A percentile compares a stretch with the other conserved stretches of the same genome.
These are phyloP conservation scores for Sanderia malayensis DNA, from an alignment of 30 jellyfish, hydroid and myxozoan genomes.

Conservation along the genomic window DNA sequence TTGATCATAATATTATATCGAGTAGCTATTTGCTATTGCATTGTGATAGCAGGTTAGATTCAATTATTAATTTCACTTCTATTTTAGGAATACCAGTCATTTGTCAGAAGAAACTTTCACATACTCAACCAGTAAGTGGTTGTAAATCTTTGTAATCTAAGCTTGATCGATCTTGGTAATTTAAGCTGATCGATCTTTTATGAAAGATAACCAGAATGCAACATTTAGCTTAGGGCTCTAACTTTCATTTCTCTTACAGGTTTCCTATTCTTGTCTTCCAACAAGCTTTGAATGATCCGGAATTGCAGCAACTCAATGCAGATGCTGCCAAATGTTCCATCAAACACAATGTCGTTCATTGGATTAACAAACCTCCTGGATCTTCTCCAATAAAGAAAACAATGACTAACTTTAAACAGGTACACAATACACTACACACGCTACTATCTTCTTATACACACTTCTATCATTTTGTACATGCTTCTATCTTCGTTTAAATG, in stretches of 20 bases:
- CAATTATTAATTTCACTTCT: background rate
- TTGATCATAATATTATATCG: no score
- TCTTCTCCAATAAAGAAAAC: constrained; percentile 45
- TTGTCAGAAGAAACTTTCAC: constrained; percentile 61
- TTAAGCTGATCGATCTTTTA: background rate
- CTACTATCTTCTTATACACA: no score
- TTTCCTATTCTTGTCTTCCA: constrained; percentile 68
- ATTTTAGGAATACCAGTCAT: constrained; percentile 38
- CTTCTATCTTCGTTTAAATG: no score
- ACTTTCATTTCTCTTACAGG: constrained; percentile 20
- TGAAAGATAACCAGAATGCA: background rate
- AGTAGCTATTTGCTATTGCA: no score
- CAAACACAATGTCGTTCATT: constrained; percentile 22
- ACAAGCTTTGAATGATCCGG: constrained; percentile 77
- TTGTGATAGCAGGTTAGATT: background rate
- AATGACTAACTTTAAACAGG: constrained; percentile 62
- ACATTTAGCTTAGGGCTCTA: background rate
- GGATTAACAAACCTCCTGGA: constrained; percentile 57
- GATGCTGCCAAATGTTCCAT: constrained; percentile 39
- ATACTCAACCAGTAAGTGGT: constrained; percentile 57
- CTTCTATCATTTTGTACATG: no score
- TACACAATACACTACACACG: no score
- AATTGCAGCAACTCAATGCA: background rate
- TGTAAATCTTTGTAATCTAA: background rate
- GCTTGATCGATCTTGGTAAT: background rate